Conservation (phyloP, 2,797 vertebrate species). For the Semaprochilodus insignis region DNA sequence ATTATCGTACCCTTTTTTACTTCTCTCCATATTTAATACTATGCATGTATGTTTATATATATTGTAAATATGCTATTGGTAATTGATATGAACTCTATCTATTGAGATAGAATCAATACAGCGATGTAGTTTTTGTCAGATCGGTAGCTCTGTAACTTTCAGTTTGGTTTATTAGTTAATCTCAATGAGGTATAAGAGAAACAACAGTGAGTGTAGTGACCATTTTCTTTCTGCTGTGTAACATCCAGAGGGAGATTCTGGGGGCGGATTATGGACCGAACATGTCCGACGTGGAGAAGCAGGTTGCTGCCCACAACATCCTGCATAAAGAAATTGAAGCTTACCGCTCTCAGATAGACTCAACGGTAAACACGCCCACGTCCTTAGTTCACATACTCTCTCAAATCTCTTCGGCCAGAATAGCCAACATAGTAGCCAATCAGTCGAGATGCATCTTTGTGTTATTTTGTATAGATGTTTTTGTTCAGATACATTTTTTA, state of each 20-base stretch:
- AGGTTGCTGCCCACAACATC: conserved; percentile 91
- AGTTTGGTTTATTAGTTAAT: neutral
- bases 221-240: neutral
- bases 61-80: neutral
- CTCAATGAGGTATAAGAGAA: neutral
- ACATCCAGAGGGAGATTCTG: conserved; percentile 72
- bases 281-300: conserved; percentile 88
- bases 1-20: neutral
- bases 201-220: neutral
- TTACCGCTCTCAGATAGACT: conserved; percentile 74
- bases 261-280: conserved; percentile 78
- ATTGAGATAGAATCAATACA: no score
- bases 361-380: conserved; percentile 1
- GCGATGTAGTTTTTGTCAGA: no score
- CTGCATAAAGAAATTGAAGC: conserved; percentile 90
- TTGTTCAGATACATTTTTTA: no score
- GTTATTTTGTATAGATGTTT: no score
- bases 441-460: no score
- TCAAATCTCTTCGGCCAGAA: neutral
- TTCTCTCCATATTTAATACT: no score
- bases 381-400: neutral
- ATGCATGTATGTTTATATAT: no score
- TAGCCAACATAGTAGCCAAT: neutral
- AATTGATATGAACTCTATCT: neutral
- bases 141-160: neutral